Evolutionary conservation across 2,888 invertebrate species (phyloP).

Genomic region (Neoaliturus tenellus): DNA sequence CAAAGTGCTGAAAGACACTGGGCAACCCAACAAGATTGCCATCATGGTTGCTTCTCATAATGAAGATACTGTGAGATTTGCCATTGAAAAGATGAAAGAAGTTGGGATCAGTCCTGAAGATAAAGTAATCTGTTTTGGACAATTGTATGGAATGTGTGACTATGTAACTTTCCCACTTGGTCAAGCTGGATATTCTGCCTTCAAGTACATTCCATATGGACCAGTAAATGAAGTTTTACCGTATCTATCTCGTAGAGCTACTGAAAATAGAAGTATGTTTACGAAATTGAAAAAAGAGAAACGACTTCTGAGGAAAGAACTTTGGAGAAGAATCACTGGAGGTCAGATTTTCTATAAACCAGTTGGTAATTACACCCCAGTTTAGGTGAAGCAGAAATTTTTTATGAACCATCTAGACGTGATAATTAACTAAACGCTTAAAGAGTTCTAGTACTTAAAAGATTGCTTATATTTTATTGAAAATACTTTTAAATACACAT

Average conservation of each 20-base stretch:
- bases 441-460: background rate
- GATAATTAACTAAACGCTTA: background rate
- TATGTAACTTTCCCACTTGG: constrained; percentile 99
- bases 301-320: constrained; percentile 84
- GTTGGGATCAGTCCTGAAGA: constrained; percentile 93
- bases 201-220: constrained; percentile 99
- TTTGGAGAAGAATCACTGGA: constrained; percentile 82
- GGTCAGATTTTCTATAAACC: constrained; percentile 91
- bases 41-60: constrained; percentile 99
- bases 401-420: background rate
- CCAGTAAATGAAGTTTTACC: constrained; percentile 98
- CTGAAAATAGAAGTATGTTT: constrained; percentile 96
- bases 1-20: constrained; percentile 81
- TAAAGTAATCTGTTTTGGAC: constrained; percentile 98
- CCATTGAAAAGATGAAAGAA: constrained; percentile 97
- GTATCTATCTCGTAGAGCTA: constrained; percentile 96
- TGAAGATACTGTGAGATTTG: constrained; percentile 97
- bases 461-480: background rate
- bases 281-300: constrained; percentile 96
- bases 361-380: constrained; percentile 69
- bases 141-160: constrained; percentile 99
- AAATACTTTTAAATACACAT: background rate
- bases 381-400: background rate
- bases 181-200: constrained; percentile 98
- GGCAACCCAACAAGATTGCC: constrained; percentile 83